Evolutionary conservation across 2,888 invertebrate genomes (phyloP), one percentile per base, ranked within the genome.

Genomic region (Yponomeuta plumbellus): DNA sequence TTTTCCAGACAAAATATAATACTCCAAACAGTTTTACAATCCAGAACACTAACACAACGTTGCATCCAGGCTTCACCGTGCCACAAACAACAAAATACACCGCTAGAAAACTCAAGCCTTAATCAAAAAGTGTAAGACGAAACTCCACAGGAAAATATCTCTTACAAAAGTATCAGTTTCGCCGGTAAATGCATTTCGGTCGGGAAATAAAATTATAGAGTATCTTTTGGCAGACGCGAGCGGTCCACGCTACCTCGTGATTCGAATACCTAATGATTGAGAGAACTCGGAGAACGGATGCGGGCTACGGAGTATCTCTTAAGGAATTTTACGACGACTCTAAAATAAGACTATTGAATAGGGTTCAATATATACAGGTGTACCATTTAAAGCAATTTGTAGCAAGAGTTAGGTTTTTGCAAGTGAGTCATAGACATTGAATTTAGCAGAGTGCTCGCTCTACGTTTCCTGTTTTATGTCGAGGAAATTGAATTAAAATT

Each of bases 141-240:
- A 80, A 80, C 80, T 75, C 71, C 71, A 68, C 74, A 69, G 70
- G 73, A 78, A 67, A 78, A 80, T 79, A 80, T 81, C 73, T 80
- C 75, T 80, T 76, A 77, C 73, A 81, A 84, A 87, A 86, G 85
- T 88, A 87, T 88, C 88, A 80, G 83, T 88, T 87, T 79, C 86
- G 80, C 80, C 72, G 74, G 83, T 88, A 89, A 89, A 84, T 85
- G 85, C 86, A 79, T 90, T 88, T 86, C 83, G 88, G 88, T 85
- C 82, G 84, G 86, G 76, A 88, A 90, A 90, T 90, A 89, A 90
- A 90, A 90, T 90, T 90, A 90, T 86, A 87, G 88, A 90, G 86
- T 88, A 85, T 87, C 88, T 87, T 88, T 88, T 86, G 81, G 80
- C 77, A 79, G 84, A 79, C 80, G 81, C 84, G 82, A 77, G 84